These are phyloP conservation scores for Stenurella melanura DNA, from an alignment of 2,888 invertebrate genomes.

Conservation along the genomic window DNA sequence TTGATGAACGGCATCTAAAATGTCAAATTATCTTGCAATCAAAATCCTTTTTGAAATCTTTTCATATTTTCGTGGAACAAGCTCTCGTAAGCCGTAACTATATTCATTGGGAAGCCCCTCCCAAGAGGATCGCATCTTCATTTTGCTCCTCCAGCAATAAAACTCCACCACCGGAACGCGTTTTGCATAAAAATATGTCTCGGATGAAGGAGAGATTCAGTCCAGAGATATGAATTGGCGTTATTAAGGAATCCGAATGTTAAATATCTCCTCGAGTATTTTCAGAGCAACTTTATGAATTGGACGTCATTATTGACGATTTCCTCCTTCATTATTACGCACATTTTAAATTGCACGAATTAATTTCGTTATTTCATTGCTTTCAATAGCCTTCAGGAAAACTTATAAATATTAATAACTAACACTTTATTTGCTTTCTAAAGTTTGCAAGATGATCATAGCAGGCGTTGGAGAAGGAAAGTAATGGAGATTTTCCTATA, in stretches of 20 bases:
- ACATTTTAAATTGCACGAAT: slow-evolving; percentile 52
- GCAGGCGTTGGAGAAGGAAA: too few relatives aligned
- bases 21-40: slow-evolving; percentile 65
- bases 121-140: slow-evolving; percentile 69
- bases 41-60: slow-evolving; percentile 64
- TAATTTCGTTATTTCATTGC: slow-evolving; percentile 53
- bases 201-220: slow-evolving; percentile 67
- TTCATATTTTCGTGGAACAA: slow-evolving; percentile 65
- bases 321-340: slow-evolving; percentile 57
- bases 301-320: slow-evolving; percentile 60
- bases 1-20: slow-evolving; percentile 63
- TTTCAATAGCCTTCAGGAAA: slow-evolving; percentile 33
- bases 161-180: slow-evolving; percentile 71
- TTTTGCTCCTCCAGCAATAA: slow-evolving; percentile 70
- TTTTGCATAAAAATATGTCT: slow-evolving; percentile 72
- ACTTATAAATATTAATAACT: neutral
- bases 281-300: slow-evolving; percentile 53
- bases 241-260: slow-evolving; percentile 70
- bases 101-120: slow-evolving; percentile 63
- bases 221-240: slow-evolving; percentile 70
- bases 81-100: slow-evolving; percentile 63
- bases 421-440: slow-evolving; percentile 1
- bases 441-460: too few relatives aligned
- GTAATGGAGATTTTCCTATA: too few relatives aligned
- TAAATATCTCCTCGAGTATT: slow-evolving; percentile 63